phyloP scores from a whole-genome alignment of 1,140 invertebrate genomes.

The Galleria mellonella region DNA sequence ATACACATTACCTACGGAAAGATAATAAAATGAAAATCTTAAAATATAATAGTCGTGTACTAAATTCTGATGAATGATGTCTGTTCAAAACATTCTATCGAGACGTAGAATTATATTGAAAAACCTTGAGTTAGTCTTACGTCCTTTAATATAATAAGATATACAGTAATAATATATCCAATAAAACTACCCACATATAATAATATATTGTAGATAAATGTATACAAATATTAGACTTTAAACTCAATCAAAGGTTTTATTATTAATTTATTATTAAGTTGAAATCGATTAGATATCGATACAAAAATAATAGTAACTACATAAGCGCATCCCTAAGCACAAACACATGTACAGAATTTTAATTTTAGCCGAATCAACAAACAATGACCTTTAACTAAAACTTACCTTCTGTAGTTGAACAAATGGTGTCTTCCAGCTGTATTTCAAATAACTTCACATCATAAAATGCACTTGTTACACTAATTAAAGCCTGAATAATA shows the following conservation, averaged over 20 bases:
- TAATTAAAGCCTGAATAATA: not conserved
- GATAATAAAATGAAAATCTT: no score
- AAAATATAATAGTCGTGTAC: no score
- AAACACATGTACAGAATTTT: slow-evolving; percentile 29
- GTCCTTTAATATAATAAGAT: no score
- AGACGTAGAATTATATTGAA: no score
- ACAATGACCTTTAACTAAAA: slow-evolving; percentile 18
- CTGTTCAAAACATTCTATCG: no score
- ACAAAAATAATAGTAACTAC: not conserved
- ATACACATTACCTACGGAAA: no score
- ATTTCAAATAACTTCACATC: not conserved
- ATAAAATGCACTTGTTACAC: slow-evolving; percentile 3
- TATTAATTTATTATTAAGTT: not conserved
- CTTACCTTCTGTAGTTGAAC: slow-evolving; percentile 7
- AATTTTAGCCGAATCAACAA: slow-evolving; percentile 49
- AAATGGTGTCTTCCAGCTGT: not conserved
- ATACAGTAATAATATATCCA: no score
- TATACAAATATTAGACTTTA: not conserved
- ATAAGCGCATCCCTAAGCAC: slow-evolving; percentile 3
- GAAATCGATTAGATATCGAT: not conserved
- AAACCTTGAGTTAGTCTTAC: no score
- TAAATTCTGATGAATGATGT: no score
- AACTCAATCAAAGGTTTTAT: no score
- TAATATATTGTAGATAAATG: not conserved
- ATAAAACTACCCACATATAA: not conserved